Conservation (phyloP, 2,888 invertebrate genomes). For the Odontocerum albicorne region DNA sequence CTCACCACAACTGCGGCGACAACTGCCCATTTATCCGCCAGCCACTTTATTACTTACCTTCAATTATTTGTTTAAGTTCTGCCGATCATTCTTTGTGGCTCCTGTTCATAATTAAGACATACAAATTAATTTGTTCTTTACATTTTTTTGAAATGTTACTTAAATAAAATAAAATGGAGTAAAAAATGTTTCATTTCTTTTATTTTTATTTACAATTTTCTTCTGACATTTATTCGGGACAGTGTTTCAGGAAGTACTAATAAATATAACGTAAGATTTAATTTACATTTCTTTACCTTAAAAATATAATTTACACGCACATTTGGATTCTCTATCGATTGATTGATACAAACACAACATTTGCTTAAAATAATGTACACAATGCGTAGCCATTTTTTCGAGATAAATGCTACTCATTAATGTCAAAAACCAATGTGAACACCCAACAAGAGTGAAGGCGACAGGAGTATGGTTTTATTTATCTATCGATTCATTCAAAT, state of each 20-base stretch:
- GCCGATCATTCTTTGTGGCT: too few relatives aligned
- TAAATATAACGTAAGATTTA: constrained; percentile 25
- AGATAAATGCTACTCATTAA: constrained; percentile 12
- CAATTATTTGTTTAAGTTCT: too few relatives aligned
- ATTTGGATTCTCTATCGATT: not conserved
- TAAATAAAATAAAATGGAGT: constrained; percentile 14
- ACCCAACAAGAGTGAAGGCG: too few relatives aligned
- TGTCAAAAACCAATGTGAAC: too few relatives aligned
- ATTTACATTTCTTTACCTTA: constrained; percentile 23
- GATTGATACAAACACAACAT: constrained; percentile 17
- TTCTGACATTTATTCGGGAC: constrained; percentile 25
- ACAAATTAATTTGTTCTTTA: constrained; percentile 6
- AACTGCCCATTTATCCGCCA: too few relatives aligned
- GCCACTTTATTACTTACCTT: too few relatives aligned
- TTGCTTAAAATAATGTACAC: constrained; percentile 27
- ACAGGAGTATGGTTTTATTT: too few relatives aligned
- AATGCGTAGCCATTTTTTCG: too few relatives aligned
- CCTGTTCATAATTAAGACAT: too few relatives aligned
- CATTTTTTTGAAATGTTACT: not conserved
- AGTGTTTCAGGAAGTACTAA: constrained; percentile 22
- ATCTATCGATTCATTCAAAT: too few relatives aligned
- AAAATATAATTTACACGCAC: constrained; percentile 1
- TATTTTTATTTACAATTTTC: too few relatives aligned
- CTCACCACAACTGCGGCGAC: too few relatives aligned
- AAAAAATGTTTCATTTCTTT: constrained; percentile 8